Evolutionary conservation across 2,888 invertebrate genomes (phyloP).

Genomic region (Stramonita haemastoma): DNA sequence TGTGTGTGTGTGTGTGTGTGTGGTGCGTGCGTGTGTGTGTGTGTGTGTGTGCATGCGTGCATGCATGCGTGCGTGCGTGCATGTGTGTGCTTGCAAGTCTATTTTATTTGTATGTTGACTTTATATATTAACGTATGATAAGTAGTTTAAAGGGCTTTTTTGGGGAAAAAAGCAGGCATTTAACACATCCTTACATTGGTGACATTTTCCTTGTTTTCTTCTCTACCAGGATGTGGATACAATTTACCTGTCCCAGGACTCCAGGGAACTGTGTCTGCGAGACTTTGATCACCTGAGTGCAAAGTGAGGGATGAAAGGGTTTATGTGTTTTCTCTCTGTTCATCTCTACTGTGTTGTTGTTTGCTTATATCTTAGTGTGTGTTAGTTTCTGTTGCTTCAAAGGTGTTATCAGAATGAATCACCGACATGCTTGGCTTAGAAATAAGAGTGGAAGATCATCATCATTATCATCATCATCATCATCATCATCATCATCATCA

Average conservation of each 20-base stretch:
- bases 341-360: background rate
- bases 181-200: background rate
- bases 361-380: background rate
- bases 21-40: too few species aligned
- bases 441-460: too few species aligned
- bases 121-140: too few species aligned
- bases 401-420: too few species aligned
- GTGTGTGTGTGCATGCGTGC: too few species aligned
- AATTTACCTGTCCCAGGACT: slow-evolving; percentile 96
- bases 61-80: background rate
- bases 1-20: too few species aligned
- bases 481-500: too few species aligned
- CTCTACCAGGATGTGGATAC: slow-evolving; percentile 91
- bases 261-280: slow-evolving; percentile 92
- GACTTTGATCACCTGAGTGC: slow-evolving; percentile 98
- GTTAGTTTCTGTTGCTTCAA: background rate
- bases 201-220: background rate
- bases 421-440: too few species aligned
- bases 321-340: background rate
- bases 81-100: background rate
- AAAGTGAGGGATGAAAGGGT: slow-evolving; percentile 83
- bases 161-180: background rate
- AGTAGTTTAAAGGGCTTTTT: too few species aligned
- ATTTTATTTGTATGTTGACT: background rate
- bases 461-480: too few species aligned